These are phyloP conservation scores for Himalopsyche japonica DNA, from an alignment of 2,888 invertebrate genomes.

Conservation along the genomic window DNA sequence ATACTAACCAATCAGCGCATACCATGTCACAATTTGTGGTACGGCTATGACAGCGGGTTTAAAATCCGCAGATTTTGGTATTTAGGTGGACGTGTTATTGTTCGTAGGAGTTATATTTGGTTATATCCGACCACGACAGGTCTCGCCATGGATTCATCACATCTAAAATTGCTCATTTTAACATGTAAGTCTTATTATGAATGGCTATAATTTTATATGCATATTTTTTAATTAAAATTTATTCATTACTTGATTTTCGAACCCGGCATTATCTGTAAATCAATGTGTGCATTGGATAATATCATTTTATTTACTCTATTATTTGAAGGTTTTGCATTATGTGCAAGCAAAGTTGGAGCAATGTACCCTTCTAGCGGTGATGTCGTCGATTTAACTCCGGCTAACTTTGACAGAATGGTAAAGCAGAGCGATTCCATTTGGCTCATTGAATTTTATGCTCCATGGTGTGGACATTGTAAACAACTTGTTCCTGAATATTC, in stretches of 20 bases:
- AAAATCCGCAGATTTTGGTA: neutral
- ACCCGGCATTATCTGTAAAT: neutral
- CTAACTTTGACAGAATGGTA: constrained; percentile 86
- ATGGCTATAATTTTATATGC: neutral
- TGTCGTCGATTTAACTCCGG: constrained; percentile 83
- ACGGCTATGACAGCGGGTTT: neutral
- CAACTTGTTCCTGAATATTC: constrained; percentile 89
- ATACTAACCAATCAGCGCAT: neutral
- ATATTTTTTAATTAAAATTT: neutral
- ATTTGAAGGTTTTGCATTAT: constrained; percentile 8
- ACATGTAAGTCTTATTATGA: neutral
- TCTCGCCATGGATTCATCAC: neutral
- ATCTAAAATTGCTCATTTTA: neutral
- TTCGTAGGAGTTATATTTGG: neutral
- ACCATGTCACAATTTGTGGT: neutral
- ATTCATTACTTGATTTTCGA: neutral
- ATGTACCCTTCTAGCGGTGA: constrained; percentile 73
- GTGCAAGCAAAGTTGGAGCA: constrained; percentile 45
- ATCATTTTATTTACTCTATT: neutral
- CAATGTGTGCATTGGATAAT: neutral
- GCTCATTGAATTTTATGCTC: constrained; percentile 96
- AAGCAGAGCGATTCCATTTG: constrained; percentile 83
- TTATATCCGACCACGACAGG: neutral
- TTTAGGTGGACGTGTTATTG: neutral
- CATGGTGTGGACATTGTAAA: constrained; percentile 95